Percentiles rank a stretch among this genome's conserved stretches.
These are phyloP conservation scores for Bucco capensis DNA, from an alignment of 2,113 vertebrate genomes.

Conservation along the genomic window DNA sequence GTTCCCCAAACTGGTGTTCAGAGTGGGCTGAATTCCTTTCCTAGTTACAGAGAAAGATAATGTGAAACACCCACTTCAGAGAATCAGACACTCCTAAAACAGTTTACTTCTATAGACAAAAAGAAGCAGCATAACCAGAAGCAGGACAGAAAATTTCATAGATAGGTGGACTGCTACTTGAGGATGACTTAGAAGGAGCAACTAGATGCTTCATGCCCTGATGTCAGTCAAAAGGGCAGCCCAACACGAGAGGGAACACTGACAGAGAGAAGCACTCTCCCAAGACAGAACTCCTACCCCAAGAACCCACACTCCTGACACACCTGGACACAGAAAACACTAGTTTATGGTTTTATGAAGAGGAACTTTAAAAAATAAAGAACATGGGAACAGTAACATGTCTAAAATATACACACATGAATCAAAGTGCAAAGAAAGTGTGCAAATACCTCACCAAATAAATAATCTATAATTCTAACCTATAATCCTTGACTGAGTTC, in stretches of 20 bases:
- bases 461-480: not conserved
- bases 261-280: fast-evolving
- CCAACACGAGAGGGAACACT: not conserved
- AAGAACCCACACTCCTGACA: fast-evolving
- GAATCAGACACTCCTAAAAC: not conserved
- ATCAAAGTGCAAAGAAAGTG: not conserved
- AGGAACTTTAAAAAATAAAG: not conserved
- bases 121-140: not conserved
- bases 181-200: not conserved
- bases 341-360: not conserved
- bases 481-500: fast-evolving
- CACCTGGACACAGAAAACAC: not conserved
- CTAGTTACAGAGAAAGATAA: not conserved
- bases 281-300: not conserved
- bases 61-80: not conserved
- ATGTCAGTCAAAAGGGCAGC: not conserved
- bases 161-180: fast-evolving
- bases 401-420: not conserved
- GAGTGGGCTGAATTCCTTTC: not conserved
- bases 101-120: not conserved
- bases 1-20: not conserved
- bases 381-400: not conserved
- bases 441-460: not conserved
- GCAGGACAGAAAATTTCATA: not conserved
- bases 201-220: not conserved